These are phyloP conservation scores for Nipponacmea schrenckii DNA, from an alignment of 2,888 invertebrate species.

Conservation along the genomic window DNA sequence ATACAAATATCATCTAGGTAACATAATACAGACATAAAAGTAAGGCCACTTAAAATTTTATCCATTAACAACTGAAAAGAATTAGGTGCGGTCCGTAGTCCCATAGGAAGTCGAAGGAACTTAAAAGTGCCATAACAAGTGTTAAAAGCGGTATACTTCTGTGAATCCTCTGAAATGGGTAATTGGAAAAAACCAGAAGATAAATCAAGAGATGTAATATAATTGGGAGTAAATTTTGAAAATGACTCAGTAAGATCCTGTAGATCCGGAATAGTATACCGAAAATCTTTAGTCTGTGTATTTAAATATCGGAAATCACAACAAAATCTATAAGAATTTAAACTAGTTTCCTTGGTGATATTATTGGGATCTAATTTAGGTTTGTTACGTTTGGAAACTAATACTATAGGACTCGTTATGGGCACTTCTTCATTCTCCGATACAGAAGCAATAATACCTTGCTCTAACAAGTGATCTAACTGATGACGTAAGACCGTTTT, in stretches of 20 bases:
- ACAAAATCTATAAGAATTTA: slow-evolving; percentile 16
- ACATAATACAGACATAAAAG: no score
- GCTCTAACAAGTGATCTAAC: slow-evolving; percentile 20
- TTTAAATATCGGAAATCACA: slow-evolving; percentile 23
- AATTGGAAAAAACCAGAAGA: slow-evolving; percentile 34
- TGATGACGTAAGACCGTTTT: slow-evolving; percentile 22
- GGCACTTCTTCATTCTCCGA: slow-evolving; percentile 22
- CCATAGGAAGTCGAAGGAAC: slow-evolving; percentile 33
- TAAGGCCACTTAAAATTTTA: no score
- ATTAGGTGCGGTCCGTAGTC: slow-evolving; percentile 24
- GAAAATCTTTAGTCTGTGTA: slow-evolving; percentile 29
- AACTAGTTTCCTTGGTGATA: slow-evolving; percentile 19
- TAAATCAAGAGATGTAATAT: slow-evolving; percentile 31
- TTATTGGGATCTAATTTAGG: slow-evolving; percentile 9
- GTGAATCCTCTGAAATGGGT: slow-evolving; percentile 12
- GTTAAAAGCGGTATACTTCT: slow-evolving; percentile 30
- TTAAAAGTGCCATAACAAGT: slow-evolving; percentile 32
- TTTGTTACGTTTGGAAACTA: slow-evolving; percentile 25
- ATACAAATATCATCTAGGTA: slow-evolving; percentile 26
- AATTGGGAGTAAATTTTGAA: slow-evolving; percentile 28
- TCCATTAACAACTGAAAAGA: no score
- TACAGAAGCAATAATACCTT: slow-evolving; percentile 23
- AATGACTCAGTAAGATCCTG: slow-evolving; percentile 35
- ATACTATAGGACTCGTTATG: slow-evolving; percentile 27
- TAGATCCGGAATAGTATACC: slow-evolving; percentile 25